Conservation (phyloP, 1,140 invertebrate genomes). For the Mycetomoellerius zeteki region DNA sequence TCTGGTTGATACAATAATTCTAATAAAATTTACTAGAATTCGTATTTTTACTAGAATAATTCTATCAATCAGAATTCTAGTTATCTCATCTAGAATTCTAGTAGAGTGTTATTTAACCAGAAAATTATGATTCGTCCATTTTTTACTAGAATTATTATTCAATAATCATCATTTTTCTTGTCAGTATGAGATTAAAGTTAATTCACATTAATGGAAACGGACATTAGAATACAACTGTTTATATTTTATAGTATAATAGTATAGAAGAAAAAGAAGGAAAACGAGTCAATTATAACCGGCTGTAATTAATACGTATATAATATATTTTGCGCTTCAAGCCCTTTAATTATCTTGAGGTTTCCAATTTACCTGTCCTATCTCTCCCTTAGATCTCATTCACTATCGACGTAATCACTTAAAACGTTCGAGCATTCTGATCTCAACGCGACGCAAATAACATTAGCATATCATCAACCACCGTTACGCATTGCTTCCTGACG, state of each 20-base stretch:
- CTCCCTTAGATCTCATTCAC: not conserved
- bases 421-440: not conserved
- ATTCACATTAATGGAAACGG: no score
- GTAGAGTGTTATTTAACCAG: no score
- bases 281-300: not conserved
- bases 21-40: no score
- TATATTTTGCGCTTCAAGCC: not conserved
- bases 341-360: not conserved
- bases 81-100: no score
- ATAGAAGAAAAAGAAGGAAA: not conserved
- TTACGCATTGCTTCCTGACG: constrained; percentile 50
- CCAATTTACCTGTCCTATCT: not conserved
- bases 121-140: no score
- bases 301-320: no score
- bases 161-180: no score
- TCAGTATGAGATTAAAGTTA: no score
- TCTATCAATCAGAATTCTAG: no score
- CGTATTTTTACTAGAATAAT: no score
- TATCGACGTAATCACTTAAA: not conserved
- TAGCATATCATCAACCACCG: constrained; percentile 53
- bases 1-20: no score
- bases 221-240: not conserved
- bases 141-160: no score
- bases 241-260: not conserved
- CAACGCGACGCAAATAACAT: constrained; percentile 29